Base-by-base conservation (phyloP, 2,113 vertebrate genomes). In the Vireo altiloquus region DNA sequence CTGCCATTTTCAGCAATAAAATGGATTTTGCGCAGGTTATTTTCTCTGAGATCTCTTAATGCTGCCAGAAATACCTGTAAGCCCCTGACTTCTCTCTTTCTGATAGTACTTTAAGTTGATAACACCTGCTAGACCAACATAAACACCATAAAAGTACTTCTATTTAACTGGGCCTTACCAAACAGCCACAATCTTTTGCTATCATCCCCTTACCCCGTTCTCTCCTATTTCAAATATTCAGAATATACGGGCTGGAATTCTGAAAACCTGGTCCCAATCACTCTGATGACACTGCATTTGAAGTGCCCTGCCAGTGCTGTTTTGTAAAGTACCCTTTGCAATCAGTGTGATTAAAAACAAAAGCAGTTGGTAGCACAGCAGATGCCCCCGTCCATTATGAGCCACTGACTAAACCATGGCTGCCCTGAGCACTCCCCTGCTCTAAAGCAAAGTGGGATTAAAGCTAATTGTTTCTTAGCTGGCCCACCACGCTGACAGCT, bases 271-370 rank as follows among this genome's bases (percentile, higher is more conserved):
- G 12, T 61, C 94, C 89, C 83, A 91, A 95, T 92, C 92, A 90
- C 40, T 75, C 52, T 56, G 59, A 69, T 80, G 89, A 24, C 61
- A 39, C 68, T 35, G 86, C 3, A 20, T 83, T 47, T 93, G 71
- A 94, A 97, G 83, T 82, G 89, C 77, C 57, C 65, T 68, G 59
- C 74, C 78, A 79, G 89, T 60, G 60, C 87, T 37, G 59, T 89
- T 96, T 84, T 66, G 33, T 61, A 52, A 96, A 84, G 85, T 6
- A 59, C 68, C 66, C 57, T 66, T 46, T 74, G 80, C 93, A 96
- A 95, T 96, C 92, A 83, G 89, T 0, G 1, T 76, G 89, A 94
- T 87, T 96, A 92, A 16, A 96, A 92, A 86, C 30, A 71, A 95
- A 95, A 89, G 75, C 74, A 49, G 87, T 61, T 39, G 88, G 86